These are phyloP conservation scores for Nemoura dubitans DNA, from an alignment of 2,888 invertebrate genomes.

Conservation along the genomic window DNA sequence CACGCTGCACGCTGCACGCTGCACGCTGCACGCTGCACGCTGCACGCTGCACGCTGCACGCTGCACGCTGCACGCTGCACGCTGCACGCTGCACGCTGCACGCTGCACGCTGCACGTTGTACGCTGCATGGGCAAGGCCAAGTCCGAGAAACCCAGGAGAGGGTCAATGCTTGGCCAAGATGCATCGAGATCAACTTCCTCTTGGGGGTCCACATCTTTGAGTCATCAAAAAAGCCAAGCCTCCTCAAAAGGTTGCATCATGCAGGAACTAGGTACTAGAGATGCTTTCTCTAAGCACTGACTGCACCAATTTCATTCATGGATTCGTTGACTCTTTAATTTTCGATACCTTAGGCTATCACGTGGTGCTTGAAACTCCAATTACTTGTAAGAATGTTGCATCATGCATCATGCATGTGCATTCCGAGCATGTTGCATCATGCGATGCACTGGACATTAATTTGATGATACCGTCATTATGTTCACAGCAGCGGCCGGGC, in stretches of 20 bases:
- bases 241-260: neutral
- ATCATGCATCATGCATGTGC: neutral
- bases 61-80: too few species aligned
- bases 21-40: too few species aligned
- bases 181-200: neutral
- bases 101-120: too few species aligned
- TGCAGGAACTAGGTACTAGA: neutral
- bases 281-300: neutral
- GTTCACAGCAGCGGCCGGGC: too few species aligned
- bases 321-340: neutral
- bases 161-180: neutral
- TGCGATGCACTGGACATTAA: neutral
- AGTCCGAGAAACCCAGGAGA: too few species aligned
- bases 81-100: too few species aligned
- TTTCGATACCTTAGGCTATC: neutral
- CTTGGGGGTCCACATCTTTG: neutral
- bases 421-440: neutral
- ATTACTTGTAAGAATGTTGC: neutral
- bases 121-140: too few species aligned
- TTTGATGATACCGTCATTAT: too few species aligned
- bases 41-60: too few species aligned
- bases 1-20: too few species aligned
- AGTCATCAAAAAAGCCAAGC: neutral
- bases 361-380: neutral
- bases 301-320: neutral